phyloP scores from a whole-genome alignment of 2,888 invertebrate genomes.

The Oligia latruncula region DNA sequence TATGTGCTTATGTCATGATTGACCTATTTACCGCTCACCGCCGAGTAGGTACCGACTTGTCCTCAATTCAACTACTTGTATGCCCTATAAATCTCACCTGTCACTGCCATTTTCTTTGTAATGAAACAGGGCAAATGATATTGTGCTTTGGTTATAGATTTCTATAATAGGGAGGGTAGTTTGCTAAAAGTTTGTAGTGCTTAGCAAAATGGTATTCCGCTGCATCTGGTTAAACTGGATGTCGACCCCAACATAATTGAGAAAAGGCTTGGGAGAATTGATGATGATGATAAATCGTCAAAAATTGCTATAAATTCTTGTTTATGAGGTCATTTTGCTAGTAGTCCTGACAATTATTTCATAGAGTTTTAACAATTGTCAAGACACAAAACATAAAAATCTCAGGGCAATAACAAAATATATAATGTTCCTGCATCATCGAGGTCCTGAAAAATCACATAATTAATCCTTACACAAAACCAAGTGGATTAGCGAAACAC shows the following conservation, averaged over 20 bases:
- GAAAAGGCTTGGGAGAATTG: background rate
- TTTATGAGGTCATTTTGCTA: background rate
- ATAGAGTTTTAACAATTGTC: background rate
- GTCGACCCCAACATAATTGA: background rate
- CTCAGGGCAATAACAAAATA: background rate
- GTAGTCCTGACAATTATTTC: background rate
- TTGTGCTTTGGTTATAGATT: background rate
- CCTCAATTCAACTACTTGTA: constrained; percentile 38
- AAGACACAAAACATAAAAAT: background rate
- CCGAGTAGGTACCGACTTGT: constrained; percentile 26
- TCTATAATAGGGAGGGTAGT: background rate
- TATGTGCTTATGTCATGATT: constrained; percentile 42
- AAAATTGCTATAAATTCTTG: background rate
- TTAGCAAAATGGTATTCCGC: background rate
- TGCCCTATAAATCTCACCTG: constrained; percentile 45
- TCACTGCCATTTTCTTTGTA: constrained; percentile 33
- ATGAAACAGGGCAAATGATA: constrained; percentile 11
- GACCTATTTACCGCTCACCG: constrained; percentile 41
- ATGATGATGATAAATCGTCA: background rate
- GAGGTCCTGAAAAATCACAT: constrained; percentile 16
- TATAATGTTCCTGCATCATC: background rate
- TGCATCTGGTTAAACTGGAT: no score
- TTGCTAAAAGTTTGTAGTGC: background rate
- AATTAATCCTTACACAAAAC: constrained; percentile 30
- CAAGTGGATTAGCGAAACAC: constrained; percentile 33